Evolutionary conservation across 1,140 invertebrate species (phyloP).

Genomic region (Scaptodrosophila lebanonensis): DNA sequence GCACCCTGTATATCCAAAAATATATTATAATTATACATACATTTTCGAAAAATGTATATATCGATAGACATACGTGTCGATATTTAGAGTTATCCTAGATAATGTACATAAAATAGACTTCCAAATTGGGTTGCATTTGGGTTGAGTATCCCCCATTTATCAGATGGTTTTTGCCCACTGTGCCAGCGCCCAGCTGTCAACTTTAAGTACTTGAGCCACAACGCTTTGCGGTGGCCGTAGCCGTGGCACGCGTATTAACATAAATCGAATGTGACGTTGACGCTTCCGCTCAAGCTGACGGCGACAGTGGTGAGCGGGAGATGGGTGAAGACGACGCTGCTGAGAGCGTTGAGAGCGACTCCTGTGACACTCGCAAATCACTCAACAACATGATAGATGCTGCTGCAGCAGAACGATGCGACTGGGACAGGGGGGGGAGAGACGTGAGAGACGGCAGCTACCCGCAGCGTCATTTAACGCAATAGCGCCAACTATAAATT

Average conservation of each 20-base stretch:
- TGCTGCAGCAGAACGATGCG: background rate
- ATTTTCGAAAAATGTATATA: no score
- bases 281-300: constrained; percentile 15
- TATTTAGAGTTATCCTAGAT: no score
- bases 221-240: constrained; percentile 22
- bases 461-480: constrained; percentile 64
- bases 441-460: constrained; percentile 2
- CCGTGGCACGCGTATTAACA: constrained; percentile 49
- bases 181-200: constrained; percentile 10
- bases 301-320: background rate
- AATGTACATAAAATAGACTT: no score
- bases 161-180: no score
- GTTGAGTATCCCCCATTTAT: background rate
- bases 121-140: no score
- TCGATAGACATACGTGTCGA: no score
- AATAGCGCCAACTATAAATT: constrained; percentile 72
- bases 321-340: background rate
- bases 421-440: background rate
- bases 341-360: constrained; percentile 8
- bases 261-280: constrained; percentile 55
- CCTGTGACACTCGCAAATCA: constrained; percentile 71
- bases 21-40: no score
- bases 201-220: constrained; percentile 37
- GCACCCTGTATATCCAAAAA: no score
- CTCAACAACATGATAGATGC: constrained; percentile 66